Evolutionary conservation across 2,888 invertebrate species (phyloP), one percentile per base, ranked within the genome.

Genomic region (Conistra vaccinii): DNA sequence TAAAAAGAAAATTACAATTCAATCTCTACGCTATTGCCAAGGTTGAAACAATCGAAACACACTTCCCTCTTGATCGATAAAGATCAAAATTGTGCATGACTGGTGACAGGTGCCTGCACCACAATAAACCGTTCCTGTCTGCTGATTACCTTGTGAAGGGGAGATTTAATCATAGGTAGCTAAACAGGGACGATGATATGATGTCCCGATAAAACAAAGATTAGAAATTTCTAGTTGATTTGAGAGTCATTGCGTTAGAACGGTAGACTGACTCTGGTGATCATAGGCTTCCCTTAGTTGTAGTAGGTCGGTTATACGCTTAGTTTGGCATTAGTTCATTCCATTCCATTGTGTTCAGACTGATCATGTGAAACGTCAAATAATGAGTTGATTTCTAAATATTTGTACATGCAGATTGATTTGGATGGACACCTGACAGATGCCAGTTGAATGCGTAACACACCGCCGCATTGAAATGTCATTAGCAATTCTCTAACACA

Each of bases 101-200:
- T 76, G 71, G 80, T 76, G 80, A 69, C 82, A 83, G 80, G 83
- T 83, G 76, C 83, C 68, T 70, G 72, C 73, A 73, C 73, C 76
- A 80, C 73, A 79, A 70, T 80, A 73, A 82, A 76, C 83, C 83
- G 82, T 83, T 83, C 82, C 82, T 71, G 83, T 83, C 80, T 68
- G 68, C 60, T 83, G 82, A 83, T 83, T 83, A 70, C 72, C 73
- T 78, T 57, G 63, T 29, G 73, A 70, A 63, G 80, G 82, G 83
- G 80, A 69, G 83, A 82, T 83, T 53, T 73, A 82, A 83, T 83
- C 83, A 76, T 76, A 65, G 76, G 68, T 57, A 69, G 66, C 66
- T 83, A 67, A 82, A 79, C 75, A 75, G 73, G 78, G 70, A 70
- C 75, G 67, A 74, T 69, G 58, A 26, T 62, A 62, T 66, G 69